These are phyloP conservation scores for Drosophila bocqueti DNA, from an alignment of 1,140 invertebrate genomes.

Conservation along the genomic window DNA sequence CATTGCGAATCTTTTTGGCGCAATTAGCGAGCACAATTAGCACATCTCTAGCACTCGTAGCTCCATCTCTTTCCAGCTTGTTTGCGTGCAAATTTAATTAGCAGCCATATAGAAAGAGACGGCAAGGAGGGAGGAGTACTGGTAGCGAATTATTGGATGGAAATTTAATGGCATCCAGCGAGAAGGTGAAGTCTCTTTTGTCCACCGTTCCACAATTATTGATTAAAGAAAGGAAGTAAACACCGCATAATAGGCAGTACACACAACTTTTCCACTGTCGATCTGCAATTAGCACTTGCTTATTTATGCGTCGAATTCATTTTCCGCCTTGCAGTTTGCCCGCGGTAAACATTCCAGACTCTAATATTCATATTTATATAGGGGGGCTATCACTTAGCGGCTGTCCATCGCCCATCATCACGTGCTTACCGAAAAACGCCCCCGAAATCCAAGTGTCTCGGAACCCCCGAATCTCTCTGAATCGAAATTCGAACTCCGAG, in stretches of 20 bases:
- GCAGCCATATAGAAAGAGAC: slow-evolving; percentile 18
- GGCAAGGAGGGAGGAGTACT: slow-evolving; percentile 9
- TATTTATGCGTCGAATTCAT: slow-evolving; percentile 60
- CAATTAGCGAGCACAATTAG: slow-evolving; percentile 72
- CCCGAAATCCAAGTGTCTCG: slow-evolving; percentile 2
- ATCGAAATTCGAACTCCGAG: background rate
- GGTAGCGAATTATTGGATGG: slow-evolving; percentile 19
- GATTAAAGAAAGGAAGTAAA: slow-evolving; percentile 28
- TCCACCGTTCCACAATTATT: slow-evolving; percentile 16
- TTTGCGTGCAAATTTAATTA: slow-evolving; percentile 71
- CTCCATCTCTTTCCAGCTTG: slow-evolving; percentile 17
- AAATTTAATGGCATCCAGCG: slow-evolving; percentile 30
- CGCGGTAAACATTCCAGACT: slow-evolving; percentile 19
- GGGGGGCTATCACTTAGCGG: slow-evolving; percentile 26
- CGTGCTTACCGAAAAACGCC: slow-evolving; percentile 33
- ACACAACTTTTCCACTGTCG: slow-evolving; percentile 52
- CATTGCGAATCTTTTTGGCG: slow-evolving; percentile 49
- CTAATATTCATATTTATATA: slow-evolving; percentile 6
- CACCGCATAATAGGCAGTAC: background rate
- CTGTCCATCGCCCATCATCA: slow-evolving; percentile 25
- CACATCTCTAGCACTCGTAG: slow-evolving; percentile 60
- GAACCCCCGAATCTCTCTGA: background rate
- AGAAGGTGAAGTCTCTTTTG: slow-evolving; percentile 20
- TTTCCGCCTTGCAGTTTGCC: slow-evolving; percentile 44
- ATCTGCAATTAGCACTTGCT: slow-evolving; percentile 53